Evolutionary conservation across 2,888 invertebrate species (phyloP).

Genomic region (Aspidiotus rigidus): DNA sequence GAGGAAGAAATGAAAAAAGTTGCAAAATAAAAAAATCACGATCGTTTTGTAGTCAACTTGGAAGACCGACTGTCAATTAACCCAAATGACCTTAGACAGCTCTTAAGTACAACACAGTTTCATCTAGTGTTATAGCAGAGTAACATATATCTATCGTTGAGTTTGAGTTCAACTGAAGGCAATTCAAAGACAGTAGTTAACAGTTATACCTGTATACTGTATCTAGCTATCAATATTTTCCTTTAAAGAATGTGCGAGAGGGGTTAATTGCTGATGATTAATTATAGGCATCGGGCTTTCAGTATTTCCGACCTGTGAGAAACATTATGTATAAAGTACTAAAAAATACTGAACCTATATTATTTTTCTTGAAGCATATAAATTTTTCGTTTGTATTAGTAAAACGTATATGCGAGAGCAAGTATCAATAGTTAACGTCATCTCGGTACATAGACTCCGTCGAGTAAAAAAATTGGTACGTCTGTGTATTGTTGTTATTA

Average conservation of each 20-base stretch:
- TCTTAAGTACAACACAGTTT: neutral
- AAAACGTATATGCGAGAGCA: no score
- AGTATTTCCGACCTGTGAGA: no score
- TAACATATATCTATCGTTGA: neutral
- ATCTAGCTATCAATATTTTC: neutral
- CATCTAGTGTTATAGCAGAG: neutral
- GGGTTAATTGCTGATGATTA: neutral
- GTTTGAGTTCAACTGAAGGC: neutral
- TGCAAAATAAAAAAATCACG: neutral
- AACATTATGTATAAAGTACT: no score
- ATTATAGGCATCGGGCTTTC: neutral
- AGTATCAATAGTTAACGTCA: no score
- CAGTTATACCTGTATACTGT: neutral
- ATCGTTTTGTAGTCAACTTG: constrained; percentile 2
- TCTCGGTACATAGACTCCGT: no score
- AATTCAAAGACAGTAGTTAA: constrained; percentile 1
- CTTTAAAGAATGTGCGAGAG: neutral
- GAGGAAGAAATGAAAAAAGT: neutral
- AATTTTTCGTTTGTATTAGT: no score
- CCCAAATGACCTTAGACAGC: constrained; percentile 4
- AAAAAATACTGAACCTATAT: no score
- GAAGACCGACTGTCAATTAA: constrained; percentile 3
- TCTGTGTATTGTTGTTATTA: no score
- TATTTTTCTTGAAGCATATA: no score
- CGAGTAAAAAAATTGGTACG: no score